Evolutionary conservation across 2,888 invertebrate species (phyloP).

Genomic region (Ectemnius cavifrons): DNA sequence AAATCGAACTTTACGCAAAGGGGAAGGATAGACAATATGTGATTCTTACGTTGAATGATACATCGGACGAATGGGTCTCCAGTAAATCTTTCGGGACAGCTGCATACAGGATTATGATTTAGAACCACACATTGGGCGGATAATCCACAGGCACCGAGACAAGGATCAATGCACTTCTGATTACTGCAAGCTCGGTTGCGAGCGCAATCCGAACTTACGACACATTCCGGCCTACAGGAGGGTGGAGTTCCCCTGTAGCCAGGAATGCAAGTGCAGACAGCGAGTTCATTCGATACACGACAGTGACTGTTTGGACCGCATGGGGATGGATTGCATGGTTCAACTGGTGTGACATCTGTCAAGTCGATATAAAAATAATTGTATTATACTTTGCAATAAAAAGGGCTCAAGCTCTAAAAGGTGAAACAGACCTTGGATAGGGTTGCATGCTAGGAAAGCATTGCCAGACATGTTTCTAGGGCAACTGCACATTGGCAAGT

Average conservation of each 20-base stretch:
- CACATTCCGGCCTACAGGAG: slow-evolving; percentile 89
- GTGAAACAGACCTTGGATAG: slow-evolving; percentile 79
- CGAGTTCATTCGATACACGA: slow-evolving; percentile 80
- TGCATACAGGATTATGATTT: slow-evolving; percentile 92
- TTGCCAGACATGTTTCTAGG: slow-evolving; percentile 85
- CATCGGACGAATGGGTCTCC: slow-evolving; percentile 91
- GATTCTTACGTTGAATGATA: slow-evolving; percentile 73
- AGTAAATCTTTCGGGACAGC: slow-evolving; percentile 85
- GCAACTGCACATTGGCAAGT: slow-evolving; percentile 81
- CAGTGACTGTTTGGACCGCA: slow-evolving; percentile 90
- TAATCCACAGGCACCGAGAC: slow-evolving; percentile 88
- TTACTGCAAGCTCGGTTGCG: slow-evolving; percentile 87
- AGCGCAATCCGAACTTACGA: slow-evolving; percentile 89
- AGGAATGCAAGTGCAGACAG: slow-evolving; percentile 86
- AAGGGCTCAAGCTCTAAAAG: neutral
- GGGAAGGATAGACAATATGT: slow-evolving; percentile 30
- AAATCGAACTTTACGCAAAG: neutral
- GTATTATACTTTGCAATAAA: neutral
- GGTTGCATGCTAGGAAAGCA: slow-evolving; percentile 83
- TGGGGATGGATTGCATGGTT: slow-evolving; percentile 87
- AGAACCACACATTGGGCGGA: slow-evolving; percentile 88
- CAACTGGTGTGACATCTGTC: slow-evolving; percentile 78
- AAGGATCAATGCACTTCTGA: slow-evolving; percentile 89
- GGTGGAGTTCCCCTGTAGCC: slow-evolving; percentile 87
- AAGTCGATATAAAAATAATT: neutral